These are phyloP conservation scores for Blastobasis adustella DNA, from an alignment of 2,888 invertebrate species.

Conservation along the genomic window DNA sequence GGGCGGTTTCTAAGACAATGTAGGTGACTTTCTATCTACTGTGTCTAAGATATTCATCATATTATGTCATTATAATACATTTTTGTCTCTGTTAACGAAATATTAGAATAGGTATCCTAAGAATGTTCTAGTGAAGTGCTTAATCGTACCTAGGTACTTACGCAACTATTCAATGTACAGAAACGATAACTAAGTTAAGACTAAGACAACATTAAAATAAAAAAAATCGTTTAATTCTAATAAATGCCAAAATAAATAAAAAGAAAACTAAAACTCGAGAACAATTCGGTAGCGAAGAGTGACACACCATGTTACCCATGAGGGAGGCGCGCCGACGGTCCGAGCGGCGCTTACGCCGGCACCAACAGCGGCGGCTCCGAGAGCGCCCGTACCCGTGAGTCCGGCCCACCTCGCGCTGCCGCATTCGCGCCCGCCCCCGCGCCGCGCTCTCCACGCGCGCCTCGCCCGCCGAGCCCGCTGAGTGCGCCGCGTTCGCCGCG, in stretches of 20 bases:
- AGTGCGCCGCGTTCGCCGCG: constrained; percentile 7
- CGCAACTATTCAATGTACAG: no score
- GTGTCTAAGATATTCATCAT: no score
- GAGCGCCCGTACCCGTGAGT: constrained; percentile 57
- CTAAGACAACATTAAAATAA: no score
- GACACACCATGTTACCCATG: constrained; percentile 74
- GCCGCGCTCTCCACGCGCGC: constrained; percentile 22
- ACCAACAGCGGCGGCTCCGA: constrained; percentile 55
- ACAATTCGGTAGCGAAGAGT: constrained; percentile 47
- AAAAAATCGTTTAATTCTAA: no score
- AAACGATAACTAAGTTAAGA: no score
- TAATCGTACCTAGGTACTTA: no score
- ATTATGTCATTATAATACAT: no score
- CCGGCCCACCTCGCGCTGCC: constrained; percentile 29
- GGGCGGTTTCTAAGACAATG: no score
- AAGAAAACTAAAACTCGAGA: constrained; percentile 23
- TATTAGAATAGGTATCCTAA: no score
- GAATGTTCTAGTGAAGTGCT: no score
- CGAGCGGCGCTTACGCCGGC: constrained; percentile 61
- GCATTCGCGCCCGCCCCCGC: constrained; percentile 23
- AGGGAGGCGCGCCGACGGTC: constrained; percentile 59
- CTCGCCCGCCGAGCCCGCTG: constrained; percentile 18
- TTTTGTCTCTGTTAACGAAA: no score
- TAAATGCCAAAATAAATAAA: not conserved
- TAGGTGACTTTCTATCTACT: no score